A percentile compares a stretch with the other conserved stretches of the same genome.
Evolutionary conservation across 2,888 invertebrate genomes (phyloP).

Genomic region (Lithophane socia): DNA sequence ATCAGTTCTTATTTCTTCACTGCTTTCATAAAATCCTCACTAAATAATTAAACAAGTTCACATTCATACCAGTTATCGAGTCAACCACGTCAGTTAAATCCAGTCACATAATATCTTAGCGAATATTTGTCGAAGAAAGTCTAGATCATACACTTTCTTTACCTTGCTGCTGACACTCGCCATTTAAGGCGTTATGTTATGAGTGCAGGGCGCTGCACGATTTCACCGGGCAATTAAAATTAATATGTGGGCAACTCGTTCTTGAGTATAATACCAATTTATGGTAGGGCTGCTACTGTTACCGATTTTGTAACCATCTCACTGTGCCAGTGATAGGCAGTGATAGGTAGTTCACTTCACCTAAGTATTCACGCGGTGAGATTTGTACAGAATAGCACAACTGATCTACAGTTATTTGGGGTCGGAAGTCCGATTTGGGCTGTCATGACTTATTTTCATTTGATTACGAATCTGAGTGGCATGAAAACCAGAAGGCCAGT

Average conservation of each 20-base stretch:
- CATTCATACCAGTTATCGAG: slow-evolving; percentile 2
- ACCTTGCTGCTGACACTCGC: slow-evolving; percentile 32
- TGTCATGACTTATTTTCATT: neutral
- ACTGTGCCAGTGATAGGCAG: too few species aligned
- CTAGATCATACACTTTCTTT: slow-evolving; percentile 49
- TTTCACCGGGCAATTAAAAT: slow-evolving; percentile 75
- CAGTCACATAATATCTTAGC: slow-evolving; percentile 36
- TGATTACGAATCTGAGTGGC: too few species aligned
- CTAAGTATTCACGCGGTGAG: too few species aligned
- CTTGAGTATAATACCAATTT: slow-evolving; percentile 56
- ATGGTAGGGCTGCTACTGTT: slow-evolving; percentile 48
- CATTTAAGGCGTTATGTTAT: slow-evolving; percentile 64
- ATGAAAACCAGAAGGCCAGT: too few species aligned
- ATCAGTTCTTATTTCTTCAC: neutral
- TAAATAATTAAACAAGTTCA: neutral
- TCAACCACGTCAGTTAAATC: neutral
- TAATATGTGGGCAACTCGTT: slow-evolving; percentile 72
- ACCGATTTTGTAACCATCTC: neutral
- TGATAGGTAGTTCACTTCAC: too few species aligned
- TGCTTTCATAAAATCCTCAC: neutral
- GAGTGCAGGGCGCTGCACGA: slow-evolving; percentile 63
- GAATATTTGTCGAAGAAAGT: slow-evolving; percentile 61
- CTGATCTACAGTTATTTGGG: neutral
- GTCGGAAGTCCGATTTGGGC: neutral
- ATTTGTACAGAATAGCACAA: too few species aligned